These are phyloP conservation scores for Phacellophora camtschatica DNA, from an alignment of 30 jellyfish, hydroid and myxozoan genomes.

Conservation along the genomic window DNA sequence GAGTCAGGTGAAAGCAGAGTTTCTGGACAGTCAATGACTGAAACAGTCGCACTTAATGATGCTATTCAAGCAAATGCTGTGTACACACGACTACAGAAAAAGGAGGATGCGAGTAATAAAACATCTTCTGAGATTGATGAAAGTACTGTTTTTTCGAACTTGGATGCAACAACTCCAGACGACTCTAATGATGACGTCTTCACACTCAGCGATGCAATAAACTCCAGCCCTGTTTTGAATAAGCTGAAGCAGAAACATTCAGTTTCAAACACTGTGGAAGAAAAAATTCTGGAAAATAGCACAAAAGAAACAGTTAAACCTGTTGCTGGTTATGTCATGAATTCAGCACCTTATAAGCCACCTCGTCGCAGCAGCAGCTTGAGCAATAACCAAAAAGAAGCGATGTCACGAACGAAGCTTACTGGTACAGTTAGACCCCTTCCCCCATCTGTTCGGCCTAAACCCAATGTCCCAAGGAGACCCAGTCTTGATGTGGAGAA, in stretches of 20 bases:
- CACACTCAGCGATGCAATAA: conserved; percentile 6
- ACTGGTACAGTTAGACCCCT: neutral
- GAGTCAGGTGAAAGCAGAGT: neutral
- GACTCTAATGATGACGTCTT: neutral
- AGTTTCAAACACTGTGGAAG: neutral
- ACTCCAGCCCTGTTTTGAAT: conserved; percentile 14
- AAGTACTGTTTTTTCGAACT: neutral
- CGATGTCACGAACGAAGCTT: neutral
- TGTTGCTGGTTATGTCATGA: neutral
- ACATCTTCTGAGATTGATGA: neutral
- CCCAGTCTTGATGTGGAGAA: conserved; percentile 39
- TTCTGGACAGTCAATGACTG: neutral
- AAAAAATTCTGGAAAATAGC: neutral
- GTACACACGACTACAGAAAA: conserved; percentile 17
- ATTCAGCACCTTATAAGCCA: neutral
- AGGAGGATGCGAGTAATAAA: neutral
- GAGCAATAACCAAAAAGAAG: neutral
- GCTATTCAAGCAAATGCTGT: conserved; percentile 65
- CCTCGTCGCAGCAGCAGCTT: neutral
- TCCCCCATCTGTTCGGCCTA: conserved; percentile 58
- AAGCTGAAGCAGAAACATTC: neutral
- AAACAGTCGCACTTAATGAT: conserved; percentile 29
- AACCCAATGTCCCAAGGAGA: conserved; percentile 29
- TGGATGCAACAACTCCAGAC: neutral
- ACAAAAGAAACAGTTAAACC: neutral